A percentile compares a stretch with the other conserved stretches of the same genome.
Evolutionary conservation across 2,113 vertebrate species (phyloP).

Genomic region (Brienomyrus brachyistius): DNA sequence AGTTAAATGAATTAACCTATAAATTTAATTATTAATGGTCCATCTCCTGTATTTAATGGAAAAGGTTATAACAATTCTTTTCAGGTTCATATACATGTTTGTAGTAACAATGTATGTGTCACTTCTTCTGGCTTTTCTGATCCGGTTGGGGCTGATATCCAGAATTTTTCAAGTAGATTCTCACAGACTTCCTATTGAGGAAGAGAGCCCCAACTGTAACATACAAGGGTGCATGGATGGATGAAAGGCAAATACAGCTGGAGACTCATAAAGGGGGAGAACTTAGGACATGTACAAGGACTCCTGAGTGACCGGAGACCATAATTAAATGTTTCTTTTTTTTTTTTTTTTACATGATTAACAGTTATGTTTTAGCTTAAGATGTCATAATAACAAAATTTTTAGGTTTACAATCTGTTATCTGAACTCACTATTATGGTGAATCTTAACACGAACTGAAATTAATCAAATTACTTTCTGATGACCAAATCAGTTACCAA

Average conservation of each 20-base stretch:
- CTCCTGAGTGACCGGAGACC: background rate
- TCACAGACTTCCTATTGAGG: background rate
- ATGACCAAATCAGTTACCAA: no score
- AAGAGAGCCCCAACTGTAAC: background rate
- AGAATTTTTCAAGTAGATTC: background rate
- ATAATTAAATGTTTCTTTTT: no score
- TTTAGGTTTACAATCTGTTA: background rate
- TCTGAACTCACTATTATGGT: background rate
- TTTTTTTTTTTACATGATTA: background rate
- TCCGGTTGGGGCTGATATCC: background rate
- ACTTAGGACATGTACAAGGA: background rate
- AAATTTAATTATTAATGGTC: no score
- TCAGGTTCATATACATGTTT: background rate
- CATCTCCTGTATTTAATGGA: background rate
- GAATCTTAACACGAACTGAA: background rate
- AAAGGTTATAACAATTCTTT: background rate
- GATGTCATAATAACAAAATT: background rate
- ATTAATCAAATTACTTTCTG: background rate
- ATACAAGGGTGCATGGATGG: background rate
- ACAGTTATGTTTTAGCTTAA: background rate
- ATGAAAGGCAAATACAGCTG: background rate
- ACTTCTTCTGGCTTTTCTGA: background rate
- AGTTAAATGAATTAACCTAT: no score
- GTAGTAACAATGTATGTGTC: background rate
- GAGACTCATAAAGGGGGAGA: background rate